Evolutionary conservation across 2,888 invertebrate species (phyloP).

Genomic region (Lordiphosa fenestrarum): DNA sequence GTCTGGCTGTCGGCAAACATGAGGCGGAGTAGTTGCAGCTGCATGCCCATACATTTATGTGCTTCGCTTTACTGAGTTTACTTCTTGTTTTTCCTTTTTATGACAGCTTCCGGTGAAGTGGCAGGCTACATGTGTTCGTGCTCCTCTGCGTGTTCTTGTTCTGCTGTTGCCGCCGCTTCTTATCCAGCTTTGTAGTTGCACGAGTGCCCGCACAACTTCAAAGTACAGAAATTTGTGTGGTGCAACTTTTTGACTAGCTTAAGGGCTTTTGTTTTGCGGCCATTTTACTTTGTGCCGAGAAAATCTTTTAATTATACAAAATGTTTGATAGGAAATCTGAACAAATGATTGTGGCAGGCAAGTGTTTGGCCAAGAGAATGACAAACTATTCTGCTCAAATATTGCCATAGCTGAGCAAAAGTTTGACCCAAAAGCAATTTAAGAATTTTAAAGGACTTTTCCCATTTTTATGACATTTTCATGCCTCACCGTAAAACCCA

Average conservation of each 20-base stretch:
- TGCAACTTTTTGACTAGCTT: no score
- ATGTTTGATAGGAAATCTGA: background rate
- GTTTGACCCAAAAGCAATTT: no score
- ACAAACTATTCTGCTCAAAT: no score
- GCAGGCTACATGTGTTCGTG: constrained; percentile 52
- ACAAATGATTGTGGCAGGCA: background rate
- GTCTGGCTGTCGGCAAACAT: constrained; percentile 50
- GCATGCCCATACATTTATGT: constrained; percentile 57
- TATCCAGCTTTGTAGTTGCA: constrained; percentile 6
- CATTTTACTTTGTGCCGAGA: background rate
- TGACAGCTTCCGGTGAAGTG: constrained; percentile 60
- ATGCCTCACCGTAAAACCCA: background rate
- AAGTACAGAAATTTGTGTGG: constrained; percentile 17
- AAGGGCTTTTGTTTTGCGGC: constrained; percentile 1
- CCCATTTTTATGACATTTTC: background rate
- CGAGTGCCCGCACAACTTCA: constrained; percentile 20
- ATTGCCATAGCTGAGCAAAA: no score
- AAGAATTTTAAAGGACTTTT: no score
- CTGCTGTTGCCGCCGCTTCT: constrained; percentile 15
- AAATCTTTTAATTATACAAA: constrained; percentile 11
- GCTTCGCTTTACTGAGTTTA: constrained; percentile 48
- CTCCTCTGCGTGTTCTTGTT: constrained; percentile 14
- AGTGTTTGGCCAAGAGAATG: no score
- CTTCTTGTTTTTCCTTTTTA: constrained; percentile 49
- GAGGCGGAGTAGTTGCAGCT: constrained; percentile 37